Evolutionary conservation across 2,797 vertebrate species (phyloP).

Genomic region (Macropus fuliginosus): DNA sequence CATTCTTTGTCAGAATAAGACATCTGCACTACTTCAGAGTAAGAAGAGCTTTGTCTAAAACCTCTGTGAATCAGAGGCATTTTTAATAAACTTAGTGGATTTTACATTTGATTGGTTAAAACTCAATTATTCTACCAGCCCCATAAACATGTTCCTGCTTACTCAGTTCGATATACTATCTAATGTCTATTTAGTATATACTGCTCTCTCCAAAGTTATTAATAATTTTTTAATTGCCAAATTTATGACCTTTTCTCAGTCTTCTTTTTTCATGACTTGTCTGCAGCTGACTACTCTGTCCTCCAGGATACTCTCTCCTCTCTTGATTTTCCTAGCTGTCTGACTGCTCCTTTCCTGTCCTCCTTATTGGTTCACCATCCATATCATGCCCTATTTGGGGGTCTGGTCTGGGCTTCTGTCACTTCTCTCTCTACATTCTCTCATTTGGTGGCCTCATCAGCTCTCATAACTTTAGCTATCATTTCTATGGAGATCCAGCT

Average conservation of each 20-base stretch:
- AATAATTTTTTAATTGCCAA: not conserved
- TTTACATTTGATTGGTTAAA: slow-evolving; percentile 12
- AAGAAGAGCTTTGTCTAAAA: slow-evolving; percentile 61
- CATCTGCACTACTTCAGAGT: slow-evolving; percentile 50
- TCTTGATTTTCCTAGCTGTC: not conserved
- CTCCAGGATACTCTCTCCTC: not conserved
- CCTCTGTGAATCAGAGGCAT: slow-evolving; percentile 52
- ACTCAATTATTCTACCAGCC: slow-evolving; percentile 37
- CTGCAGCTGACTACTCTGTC: not conserved
- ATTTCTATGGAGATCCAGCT: not conserved
- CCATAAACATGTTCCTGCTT: slow-evolving; percentile 59
- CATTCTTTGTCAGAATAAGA: not conserved
- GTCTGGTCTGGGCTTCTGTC: not conserved
- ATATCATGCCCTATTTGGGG: not conserved
- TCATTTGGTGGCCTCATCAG: not conserved
- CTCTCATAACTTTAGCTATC: not conserved
- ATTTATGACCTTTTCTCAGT: not conserved
- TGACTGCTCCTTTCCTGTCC: not conserved
- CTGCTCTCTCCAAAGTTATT: not conserved
- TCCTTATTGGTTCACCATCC: not conserved
- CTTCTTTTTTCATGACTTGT: not conserved
- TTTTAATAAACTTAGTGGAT: slow-evolving; percentile 47
- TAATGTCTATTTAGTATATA: not conserved
- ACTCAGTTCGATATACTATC: not conserved
- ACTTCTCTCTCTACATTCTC: not conserved